A percentile compares a stretch with the other conserved stretches of the same genome.
phyloP scores from a whole-genome alignment of 2,113 vertebrate species.

The Pelecanoides urinatrix region DNA sequence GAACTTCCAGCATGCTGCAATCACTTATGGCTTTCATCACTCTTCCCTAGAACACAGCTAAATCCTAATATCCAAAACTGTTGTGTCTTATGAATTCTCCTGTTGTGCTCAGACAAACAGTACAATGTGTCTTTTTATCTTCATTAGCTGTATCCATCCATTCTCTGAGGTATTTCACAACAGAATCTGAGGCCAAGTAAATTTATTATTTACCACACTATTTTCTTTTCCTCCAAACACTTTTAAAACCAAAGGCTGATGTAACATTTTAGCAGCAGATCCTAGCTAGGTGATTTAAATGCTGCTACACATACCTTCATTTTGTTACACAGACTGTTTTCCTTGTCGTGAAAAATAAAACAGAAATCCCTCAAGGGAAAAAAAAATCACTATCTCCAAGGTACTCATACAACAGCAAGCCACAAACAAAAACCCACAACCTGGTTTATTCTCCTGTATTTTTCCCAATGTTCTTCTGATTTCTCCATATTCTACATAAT shows the following conservation, averaged over 20 bases:
- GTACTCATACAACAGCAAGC: background rate
- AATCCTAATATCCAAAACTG: background rate
- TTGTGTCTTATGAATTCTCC: background rate
- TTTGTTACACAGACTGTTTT: background rate
- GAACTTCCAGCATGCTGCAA: background rate
- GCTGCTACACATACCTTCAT: background rate
- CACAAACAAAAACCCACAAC: background rate
- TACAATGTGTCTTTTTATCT: background rate
- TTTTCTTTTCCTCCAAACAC: background rate
- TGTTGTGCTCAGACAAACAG: background rate
- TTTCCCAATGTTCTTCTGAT: background rate
- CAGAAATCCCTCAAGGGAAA: conserved; percentile 6
- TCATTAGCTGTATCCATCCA: background rate
- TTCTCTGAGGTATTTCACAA: background rate
- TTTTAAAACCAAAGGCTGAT: background rate
- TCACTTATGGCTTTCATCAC: background rate
- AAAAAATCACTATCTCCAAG: background rate
- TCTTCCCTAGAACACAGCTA: background rate
- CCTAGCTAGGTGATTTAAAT: background rate
- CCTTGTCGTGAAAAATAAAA: conserved; percentile 49
- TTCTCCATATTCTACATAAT: background rate
- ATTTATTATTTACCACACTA: background rate
- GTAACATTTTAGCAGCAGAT: background rate
- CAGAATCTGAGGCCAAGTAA: background rate
- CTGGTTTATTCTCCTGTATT: background rate